Evolutionary conservation across 2,113 vertebrate genomes (phyloP), one percentile per base, ranked within the genome.

Genomic region (Psephotus haematonotus): DNA sequence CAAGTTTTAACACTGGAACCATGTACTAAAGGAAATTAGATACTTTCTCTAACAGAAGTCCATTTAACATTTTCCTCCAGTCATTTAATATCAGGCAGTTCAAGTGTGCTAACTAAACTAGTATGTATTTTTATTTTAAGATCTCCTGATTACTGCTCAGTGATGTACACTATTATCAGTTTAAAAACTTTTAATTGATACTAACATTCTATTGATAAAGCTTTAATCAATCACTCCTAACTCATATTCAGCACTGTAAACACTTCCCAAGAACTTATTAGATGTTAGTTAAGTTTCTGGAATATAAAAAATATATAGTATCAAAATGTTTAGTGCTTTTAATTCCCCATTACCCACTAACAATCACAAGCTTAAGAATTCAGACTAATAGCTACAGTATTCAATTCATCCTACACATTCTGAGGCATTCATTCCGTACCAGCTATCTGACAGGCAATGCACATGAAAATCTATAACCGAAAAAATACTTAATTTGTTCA

Each of bases 401-500:
- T 86, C 3, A 22, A 35, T 12, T 35, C 14, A 55, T 79, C 3
- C 10, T 52, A 12, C 17, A 2, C 59, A 43, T 82, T 14, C 18
- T 11, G 31, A 18, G 41, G 14, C 33, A 35, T 60, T 95, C 20
- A 43, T 74, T 41, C 28, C 2, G 0, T 62, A 33, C 41, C 76
- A 53, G n/a, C 60, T 88, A 31, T 59, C 46, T 57, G 74, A 71
- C 39, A 81, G 92, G 71, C 43, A 67, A 62, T 6, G 28, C n/a
- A 62, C 44, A 47, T 29, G 10, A 22, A 78, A 88, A 87, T 74
- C 31, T 37, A 12, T 37, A 50, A 67, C 43, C 81, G 43, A 47
- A 76, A 76, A 92, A 95, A 92, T 24, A 49, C 9, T 64, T 80
- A 35, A 55, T 82, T 93, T 94, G 63, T 93, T 94, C 78, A 69